Base-by-base conservation (phyloP, 1,140 invertebrate genomes). In the Pinna nobilis region DNA sequence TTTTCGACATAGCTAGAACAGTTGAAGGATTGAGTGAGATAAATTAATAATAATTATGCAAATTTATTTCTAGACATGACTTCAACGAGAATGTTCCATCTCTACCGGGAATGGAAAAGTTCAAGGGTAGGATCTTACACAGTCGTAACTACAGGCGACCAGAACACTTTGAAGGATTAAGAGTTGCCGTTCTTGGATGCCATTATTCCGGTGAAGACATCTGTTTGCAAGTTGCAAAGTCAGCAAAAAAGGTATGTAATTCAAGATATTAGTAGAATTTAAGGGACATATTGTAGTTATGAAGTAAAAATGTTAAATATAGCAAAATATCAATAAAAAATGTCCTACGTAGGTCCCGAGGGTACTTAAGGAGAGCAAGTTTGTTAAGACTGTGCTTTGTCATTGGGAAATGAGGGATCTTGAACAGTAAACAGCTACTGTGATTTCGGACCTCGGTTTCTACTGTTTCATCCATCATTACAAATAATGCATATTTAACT, bases 121-220 rank as follows among this genome's bases (percentile, higher is more conserved):
- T 95, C 75, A 77, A 91, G 86, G 95, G 94, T 71, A 68, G 90
- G 41, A 87, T 92, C 69, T 81, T 95, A 64, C 96, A 97, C 88
- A 96, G 95, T 82, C 94, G 95, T 82, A 93, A 96, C 86, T 98
- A 96, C 87, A 90, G 95, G 77, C 88, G 90, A 2, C 93, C 94
- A 0, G 91, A 93, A n/a, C 80, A 89, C 6, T 96, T 94, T 84
- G 77, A 85, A 89, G 91, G 80, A 65, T 91, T 94, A 81, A 89
- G 80, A 2, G 94, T 97, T 0, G 86, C 94, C 0, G 92, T 97
- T 11, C 86, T 97, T 35, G 96, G 96, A 4, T 94, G 93, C 39
- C 95, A 95, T 25, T 94, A 95, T 30, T 96, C 95, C 20, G 96
- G 95, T 2, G 82, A 91, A 44, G 95, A 96, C 86, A 92, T 96